Conservation (phyloP, 2,888 invertebrate genomes). For the Luperina nickerlii region DNA sequence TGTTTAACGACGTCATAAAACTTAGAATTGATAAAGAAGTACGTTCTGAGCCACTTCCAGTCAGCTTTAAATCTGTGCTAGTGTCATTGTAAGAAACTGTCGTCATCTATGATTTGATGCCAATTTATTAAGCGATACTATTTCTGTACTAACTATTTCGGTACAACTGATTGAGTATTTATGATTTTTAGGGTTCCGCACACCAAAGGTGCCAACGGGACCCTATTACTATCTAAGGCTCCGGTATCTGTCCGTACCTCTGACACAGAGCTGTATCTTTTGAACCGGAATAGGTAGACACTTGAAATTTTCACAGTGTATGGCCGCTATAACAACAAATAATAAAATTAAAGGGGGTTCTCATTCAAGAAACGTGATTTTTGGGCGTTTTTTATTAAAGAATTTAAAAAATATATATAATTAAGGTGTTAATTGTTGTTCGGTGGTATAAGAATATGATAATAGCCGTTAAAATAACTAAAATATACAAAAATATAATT, state of each 20-base stretch:
- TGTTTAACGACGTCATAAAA: conserved; percentile 9
- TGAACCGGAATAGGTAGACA: not conserved
- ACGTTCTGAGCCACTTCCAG: conserved; percentile 51
- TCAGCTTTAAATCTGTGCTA: conserved; percentile 34
- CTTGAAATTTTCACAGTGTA: not conserved
- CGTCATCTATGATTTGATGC: conserved; percentile 69
- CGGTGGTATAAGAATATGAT: not conserved
- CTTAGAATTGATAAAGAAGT: not conserved
- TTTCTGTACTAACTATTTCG: conserved; percentile 66
- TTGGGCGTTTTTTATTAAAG: not conserved
- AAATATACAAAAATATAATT: no score
- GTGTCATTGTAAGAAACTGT: conserved; percentile 62
- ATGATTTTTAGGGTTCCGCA: conserved; percentile 22
- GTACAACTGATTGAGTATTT: conserved; percentile 44
- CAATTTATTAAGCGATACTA: conserved; percentile 68
- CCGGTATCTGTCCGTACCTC: not conserved
- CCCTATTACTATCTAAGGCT: not conserved
- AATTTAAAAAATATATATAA: not conserved
- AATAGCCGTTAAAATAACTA: not conserved
- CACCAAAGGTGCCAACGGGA: not conserved
- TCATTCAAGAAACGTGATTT: not conserved
- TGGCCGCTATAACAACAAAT: not conserved
- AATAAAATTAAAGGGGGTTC: not conserved
- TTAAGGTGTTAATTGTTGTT: not conserved
- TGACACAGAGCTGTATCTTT: not conserved